phyloP scores from a whole-genome alignment of 2,888 invertebrate genomes.

The Xestia sexstrigata region DNA sequence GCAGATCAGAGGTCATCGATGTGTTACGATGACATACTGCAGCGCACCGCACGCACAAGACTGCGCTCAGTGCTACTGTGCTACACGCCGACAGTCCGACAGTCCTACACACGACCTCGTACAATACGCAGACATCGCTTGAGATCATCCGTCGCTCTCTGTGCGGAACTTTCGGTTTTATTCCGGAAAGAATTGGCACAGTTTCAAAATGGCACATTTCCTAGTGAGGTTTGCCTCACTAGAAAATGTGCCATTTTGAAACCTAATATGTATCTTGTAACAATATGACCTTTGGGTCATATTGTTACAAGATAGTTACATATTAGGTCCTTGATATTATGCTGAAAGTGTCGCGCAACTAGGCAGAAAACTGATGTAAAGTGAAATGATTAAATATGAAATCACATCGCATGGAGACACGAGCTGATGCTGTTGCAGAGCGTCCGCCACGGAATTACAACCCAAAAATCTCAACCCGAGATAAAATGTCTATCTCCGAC shows the following conservation, averaged over 20 bases:
- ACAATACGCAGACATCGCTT: not conserved
- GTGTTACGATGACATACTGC: not conserved
- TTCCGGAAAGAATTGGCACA: conserved; percentile 36
- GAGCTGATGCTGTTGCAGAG: not conserved
- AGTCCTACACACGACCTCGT: not conserved
- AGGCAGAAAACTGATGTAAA: not conserved
- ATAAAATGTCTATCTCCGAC: conserved; percentile 9
- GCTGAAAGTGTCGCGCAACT: not conserved
- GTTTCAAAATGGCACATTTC: conserved; percentile 30
- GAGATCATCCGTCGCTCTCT: conserved; percentile 10
- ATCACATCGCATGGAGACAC: not conserved
- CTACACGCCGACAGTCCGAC: too few relatives aligned
- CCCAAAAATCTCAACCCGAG: conserved; percentile 7
- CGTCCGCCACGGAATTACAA: not conserved
- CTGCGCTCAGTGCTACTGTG: too few relatives aligned
- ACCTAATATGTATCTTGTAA: too few relatives aligned
- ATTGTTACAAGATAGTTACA: not conserved
- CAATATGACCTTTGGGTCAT: too few relatives aligned
- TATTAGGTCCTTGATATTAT: not conserved
- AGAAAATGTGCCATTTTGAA: too few relatives aligned
- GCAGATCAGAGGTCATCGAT: too few relatives aligned
- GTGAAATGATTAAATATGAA: not conserved
- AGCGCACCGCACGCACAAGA: not conserved
- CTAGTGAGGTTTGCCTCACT: too few relatives aligned
- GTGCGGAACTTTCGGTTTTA: conserved; percentile 18